These are phyloP conservation scores for Cartodere bifasciata DNA, from an alignment of 2,888 invertebrate genomes.

Conservation along the genomic window DNA sequence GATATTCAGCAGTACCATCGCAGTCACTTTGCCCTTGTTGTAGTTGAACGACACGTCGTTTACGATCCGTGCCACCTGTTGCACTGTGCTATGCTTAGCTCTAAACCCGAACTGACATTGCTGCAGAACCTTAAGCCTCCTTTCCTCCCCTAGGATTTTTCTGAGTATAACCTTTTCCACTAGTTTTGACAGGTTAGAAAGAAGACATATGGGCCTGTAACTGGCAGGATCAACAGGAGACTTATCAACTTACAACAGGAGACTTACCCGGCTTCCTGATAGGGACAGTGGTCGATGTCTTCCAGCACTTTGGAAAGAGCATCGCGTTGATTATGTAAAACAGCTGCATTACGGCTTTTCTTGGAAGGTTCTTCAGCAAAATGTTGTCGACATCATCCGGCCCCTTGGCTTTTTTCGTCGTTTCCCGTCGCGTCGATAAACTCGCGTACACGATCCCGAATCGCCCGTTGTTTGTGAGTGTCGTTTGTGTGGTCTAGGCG, in stretches of 20 bases:
- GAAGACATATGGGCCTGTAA: conserved; percentile 16
- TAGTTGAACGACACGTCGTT: conserved; percentile 19
- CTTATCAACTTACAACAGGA: no score
- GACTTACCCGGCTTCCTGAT: conserved; percentile 15
- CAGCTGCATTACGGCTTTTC: conserved; percentile 18
- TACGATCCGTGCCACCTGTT: conserved; percentile 21
- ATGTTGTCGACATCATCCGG: conserved; percentile 12
- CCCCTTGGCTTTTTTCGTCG: conserved; percentile 14
- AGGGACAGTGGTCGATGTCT: conserved; percentile 16
- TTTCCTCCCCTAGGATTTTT: conserved; percentile 7
- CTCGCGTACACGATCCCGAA: neutral
- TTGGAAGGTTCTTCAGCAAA: conserved; percentile 17
- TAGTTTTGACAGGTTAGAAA: conserved; percentile 13
- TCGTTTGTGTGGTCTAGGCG: neutral
- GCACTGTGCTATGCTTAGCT: conserved; percentile 19
- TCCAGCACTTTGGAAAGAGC: conserved; percentile 17
- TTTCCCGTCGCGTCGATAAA: neutral
- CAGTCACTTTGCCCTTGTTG: conserved; percentile 19
- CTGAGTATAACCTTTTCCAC: conserved; percentile 12
- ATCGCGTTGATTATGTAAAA: conserved; percentile 16
- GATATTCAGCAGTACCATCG: conserved; percentile 23
- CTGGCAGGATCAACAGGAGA: conserved; percentile 10
- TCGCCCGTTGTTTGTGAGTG: neutral
- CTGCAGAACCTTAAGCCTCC: conserved; percentile 9
- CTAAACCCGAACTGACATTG: conserved; percentile 24